A percentile compares a stretch with the other conserved stretches of the same genome.
Conservation (phyloP, 2,797 vertebrate genomes). For the Chrysocyon brachyurus region DNA sequence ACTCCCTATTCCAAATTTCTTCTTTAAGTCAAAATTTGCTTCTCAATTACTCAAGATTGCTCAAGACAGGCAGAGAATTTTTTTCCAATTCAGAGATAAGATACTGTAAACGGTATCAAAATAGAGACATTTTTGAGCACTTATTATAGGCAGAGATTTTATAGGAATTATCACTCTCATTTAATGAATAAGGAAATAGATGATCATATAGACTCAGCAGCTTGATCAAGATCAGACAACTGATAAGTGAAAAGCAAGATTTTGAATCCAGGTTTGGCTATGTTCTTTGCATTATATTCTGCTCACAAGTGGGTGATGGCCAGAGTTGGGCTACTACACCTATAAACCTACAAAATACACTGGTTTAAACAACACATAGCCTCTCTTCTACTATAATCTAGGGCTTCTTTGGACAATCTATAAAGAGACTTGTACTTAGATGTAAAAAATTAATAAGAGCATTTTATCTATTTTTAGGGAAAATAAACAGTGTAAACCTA, state of each 20-base stretch:
- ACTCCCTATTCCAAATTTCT: background rate
- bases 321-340: background rate
- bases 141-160: background rate
- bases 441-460: constrained; percentile 22
- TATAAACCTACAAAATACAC: background rate
- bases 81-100: background rate
- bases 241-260: background rate
- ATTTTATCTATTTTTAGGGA: background rate
- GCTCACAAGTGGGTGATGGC: background rate
- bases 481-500: background rate
- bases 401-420: background rate
- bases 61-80: constrained; percentile 9
- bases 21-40: background rate
- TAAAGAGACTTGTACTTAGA: background rate
- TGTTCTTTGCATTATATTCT: background rate
- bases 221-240: background rate
- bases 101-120: background rate
- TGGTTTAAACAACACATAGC: background rate
- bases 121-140: background rate
- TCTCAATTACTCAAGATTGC: background rate
- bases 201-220: background rate
- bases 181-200: background rate
- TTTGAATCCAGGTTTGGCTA: background rate
- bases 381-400: background rate
- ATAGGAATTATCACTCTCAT: background rate